phyloP scores from a whole-genome alignment of 2,888 invertebrate species.

The Heliconius ismenius region DNA sequence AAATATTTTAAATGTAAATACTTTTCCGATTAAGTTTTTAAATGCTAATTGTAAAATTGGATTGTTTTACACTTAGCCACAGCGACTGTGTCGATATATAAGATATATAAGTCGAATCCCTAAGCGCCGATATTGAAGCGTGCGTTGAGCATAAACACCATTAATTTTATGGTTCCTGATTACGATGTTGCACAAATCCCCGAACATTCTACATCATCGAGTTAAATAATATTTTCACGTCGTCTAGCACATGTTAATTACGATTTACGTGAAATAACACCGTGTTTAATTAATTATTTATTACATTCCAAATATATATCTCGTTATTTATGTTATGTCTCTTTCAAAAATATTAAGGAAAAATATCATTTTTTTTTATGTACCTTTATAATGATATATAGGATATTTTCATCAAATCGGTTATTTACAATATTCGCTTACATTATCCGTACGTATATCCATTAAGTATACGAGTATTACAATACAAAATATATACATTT shows the following conservation, averaged over 20 bases:
- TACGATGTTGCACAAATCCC: not conserved
- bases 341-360: no score
- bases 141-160: not conserved
- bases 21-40: no score
- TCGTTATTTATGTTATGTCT: no score
- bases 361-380: no score
- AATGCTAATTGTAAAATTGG: not conserved
- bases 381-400: no score
- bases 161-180: not conserved
- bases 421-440: no score
- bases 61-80: not conserved
- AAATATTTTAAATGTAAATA: no score
- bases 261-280: not conserved
- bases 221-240: conserved; percentile 7
- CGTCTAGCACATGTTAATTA: not conserved
- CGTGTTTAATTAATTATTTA: not conserved
- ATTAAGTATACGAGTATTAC: no score
- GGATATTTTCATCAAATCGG: no score
- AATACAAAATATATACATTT: no score
- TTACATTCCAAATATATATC: not conserved
- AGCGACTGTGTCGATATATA: not conserved
- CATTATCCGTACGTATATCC: no score
- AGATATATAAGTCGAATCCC: not conserved
- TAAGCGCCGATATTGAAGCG: not conserved
- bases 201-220: not conserved